Evolutionary conservation across 92 coral and sea anemone genomes (phyloP).

Genomic region (Meandrina meandrites): DNA sequence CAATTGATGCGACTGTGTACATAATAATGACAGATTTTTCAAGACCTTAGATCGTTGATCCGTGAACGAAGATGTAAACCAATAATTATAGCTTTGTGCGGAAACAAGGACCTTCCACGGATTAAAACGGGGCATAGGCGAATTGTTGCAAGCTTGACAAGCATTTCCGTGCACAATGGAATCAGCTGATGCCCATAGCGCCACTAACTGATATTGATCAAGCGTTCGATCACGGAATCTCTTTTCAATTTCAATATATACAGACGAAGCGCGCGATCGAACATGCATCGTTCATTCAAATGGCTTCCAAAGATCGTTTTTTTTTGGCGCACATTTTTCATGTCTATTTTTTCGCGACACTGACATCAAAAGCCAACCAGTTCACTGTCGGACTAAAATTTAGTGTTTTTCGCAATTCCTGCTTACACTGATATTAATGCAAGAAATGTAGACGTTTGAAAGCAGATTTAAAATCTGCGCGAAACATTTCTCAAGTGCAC

Average conservation of each 20-base stretch:
- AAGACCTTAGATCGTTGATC: not conserved
- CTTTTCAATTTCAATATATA: not conserved
- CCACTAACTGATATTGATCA: not conserved
- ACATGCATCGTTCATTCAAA: not conserved
- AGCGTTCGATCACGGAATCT: constrained; percentile 19
- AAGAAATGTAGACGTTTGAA: no score
- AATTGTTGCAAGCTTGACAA: not conserved
- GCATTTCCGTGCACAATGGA: constrained; percentile 13
- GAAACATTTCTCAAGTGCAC: not conserved
- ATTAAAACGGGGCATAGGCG: constrained; percentile 5
- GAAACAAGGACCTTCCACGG: not conserved
- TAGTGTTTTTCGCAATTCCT: not conserved
- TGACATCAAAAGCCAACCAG: not conserved
- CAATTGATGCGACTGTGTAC: constrained; percentile 29
- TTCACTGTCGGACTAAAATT: not conserved
- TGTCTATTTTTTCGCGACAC: not conserved
- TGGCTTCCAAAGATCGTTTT: not conserved
- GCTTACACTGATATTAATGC: not conserved
- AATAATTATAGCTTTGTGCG: not conserved
- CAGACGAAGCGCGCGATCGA: not conserved
- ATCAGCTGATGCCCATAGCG: constrained; percentile 3
- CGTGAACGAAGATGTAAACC: not conserved
- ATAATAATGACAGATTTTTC: not conserved
- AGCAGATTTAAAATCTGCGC: not conserved
- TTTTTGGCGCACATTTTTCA: not conserved